Base-by-base conservation (phyloP, 2,888 invertebrate genomes). In the Allacma fusca region DNA sequence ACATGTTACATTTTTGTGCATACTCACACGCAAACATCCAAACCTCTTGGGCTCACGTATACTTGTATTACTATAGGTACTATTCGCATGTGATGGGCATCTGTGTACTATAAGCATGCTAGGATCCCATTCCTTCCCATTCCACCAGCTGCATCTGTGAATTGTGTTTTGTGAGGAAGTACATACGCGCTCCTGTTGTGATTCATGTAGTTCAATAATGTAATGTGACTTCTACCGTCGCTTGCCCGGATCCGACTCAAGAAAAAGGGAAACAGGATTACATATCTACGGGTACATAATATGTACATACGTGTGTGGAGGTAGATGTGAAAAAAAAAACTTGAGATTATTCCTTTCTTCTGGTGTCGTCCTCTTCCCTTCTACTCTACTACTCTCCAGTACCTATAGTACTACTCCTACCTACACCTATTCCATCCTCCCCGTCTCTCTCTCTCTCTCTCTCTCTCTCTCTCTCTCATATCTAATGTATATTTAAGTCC, bases 151-250 rank as follows among this genome's bases (percentile, higher is more conserved):
- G 50, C 16, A 50, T 50, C 50, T 50, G 34, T 12, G 50, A n/a
- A 19, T 50, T 13, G 50, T 16, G 19, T 16, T 50, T 5, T 50
- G 19, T 50, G 50, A 50, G 50, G 19, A 50, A 12, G 50, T 16
- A 4, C 9, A 34, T 4, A 12, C 50, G 4, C 50, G 50, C n/a
- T 50, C 50, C 19, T 50, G 50, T 50, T 62, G 62, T 62, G 62
- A 62, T 62, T 62, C 62, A 62, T 62, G 62, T 26, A 62, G 24
- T 26, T 62, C 62, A 23, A 62, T 26, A 62, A 24, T 62, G 24
- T 62, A 62, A 62, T 62, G 62, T 62, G 62, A 62, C 62, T 62
- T 26, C 62, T 62, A 26, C 62, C 62, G 26, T 62, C 62, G 62
- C 62, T 62, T 26, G 26, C 26, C 62, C 62, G 23, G 24, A 23